These are phyloP conservation scores for Hypocryptadius cinnamomeus DNA, from an alignment of 2,113 vertebrate genomes.

Conservation along the genomic window DNA sequence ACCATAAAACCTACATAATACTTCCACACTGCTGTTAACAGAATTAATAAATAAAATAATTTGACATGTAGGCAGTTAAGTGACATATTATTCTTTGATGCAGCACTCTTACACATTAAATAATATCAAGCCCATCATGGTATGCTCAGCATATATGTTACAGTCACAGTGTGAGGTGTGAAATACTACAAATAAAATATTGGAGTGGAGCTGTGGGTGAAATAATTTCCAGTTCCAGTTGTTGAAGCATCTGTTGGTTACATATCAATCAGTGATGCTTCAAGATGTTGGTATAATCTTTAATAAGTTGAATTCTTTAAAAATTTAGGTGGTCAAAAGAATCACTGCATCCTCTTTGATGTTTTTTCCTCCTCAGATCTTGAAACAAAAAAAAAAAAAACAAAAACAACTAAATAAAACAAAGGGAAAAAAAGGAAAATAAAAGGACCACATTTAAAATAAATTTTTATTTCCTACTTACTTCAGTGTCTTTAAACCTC, in stretches of 20 bases:
- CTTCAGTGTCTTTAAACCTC: not conserved
- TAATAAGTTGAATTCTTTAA: not conserved
- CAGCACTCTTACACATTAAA: not conserved
- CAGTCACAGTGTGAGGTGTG: not conserved
- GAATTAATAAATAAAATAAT: not conserved
- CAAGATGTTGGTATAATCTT: not conserved
- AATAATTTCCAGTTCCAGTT: not conserved
- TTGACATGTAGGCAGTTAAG: not conserved
- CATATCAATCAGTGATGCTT: not conserved
- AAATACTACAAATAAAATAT: not conserved
- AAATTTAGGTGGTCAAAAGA: not conserved
- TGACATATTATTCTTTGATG: not conserved
- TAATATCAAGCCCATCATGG: not conserved
- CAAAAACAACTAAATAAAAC: not conserved
- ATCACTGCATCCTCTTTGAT: not conserved
- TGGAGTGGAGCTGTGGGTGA: not conserved
- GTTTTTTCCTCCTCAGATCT: not conserved
- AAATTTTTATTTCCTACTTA: not conserved
- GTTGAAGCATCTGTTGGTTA: not conserved
- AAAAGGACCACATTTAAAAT: not conserved
- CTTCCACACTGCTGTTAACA: not conserved
- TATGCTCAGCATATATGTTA: not conserved
- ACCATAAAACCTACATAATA: not conserved
- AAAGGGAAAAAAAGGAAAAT: not conserved
- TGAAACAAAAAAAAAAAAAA: not conserved